These are phyloP conservation scores for Leptopilina myrica DNA, from an alignment of 2,888 invertebrate species.

Conservation along the genomic window DNA sequence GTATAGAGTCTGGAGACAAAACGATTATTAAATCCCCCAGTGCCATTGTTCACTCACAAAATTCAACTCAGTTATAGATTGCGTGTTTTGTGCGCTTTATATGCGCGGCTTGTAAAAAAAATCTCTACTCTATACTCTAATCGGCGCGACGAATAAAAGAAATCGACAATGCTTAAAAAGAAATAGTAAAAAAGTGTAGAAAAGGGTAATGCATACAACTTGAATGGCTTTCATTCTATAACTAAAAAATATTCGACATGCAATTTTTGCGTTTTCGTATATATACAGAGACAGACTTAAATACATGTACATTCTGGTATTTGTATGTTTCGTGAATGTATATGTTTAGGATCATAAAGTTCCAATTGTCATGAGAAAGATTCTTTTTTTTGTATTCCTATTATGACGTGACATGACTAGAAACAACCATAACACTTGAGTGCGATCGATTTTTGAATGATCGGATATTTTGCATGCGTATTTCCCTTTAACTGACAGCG, in stretches of 20 bases:
- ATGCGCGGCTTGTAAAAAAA: neutral
- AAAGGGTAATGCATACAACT: slow-evolving; percentile 36
- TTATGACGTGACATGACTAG: slow-evolving; percentile 29
- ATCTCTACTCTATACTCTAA: slow-evolving; percentile 16
- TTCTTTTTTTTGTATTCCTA: slow-evolving; percentile 7
- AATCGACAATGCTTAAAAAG: slow-evolving; percentile 28
- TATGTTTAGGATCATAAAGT: neutral
- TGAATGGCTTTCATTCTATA: slow-evolving; percentile 23
- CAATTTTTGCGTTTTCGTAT: slow-evolving; percentile 19
- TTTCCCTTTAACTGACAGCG: slow-evolving; percentile 38
- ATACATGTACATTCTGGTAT: too few species aligned
- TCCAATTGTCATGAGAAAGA: slow-evolving; percentile 33
- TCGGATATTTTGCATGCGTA: slow-evolving; percentile 35
- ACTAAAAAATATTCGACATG: slow-evolving; percentile 29
- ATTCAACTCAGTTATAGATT: slow-evolving; percentile 36
- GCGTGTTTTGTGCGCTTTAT: slow-evolving; percentile 29
- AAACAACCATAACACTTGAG: slow-evolving; percentile 27
- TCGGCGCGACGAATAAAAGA: slow-evolving; percentile 11
- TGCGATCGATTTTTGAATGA: slow-evolving; percentile 32
- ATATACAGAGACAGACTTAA: too few species aligned
- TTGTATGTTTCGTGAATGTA: too few species aligned
- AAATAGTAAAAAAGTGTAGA: slow-evolving; percentile 38
- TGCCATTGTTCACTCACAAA: slow-evolving; percentile 19
- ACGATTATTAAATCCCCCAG: slow-evolving; percentile 24
- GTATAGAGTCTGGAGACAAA: slow-evolving; percentile 28